Evolutionary conservation across 2,888 invertebrate species (phyloP), one percentile per base, ranked within the genome.

Genomic region (Dorcus parallelipipedus): DNA sequence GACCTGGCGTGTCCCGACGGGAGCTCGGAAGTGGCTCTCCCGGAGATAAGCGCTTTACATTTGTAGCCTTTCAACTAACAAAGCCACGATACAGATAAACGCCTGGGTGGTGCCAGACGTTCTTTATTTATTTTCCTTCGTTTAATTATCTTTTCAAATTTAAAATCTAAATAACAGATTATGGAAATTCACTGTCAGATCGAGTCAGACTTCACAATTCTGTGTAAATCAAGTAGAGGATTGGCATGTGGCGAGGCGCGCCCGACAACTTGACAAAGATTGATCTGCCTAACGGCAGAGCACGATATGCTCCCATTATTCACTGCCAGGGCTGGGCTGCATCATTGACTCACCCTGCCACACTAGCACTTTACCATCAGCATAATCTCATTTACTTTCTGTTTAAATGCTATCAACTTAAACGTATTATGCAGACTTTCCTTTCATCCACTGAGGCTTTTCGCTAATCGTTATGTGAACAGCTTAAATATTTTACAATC

Each of bases 31-130:
- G 74, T 75, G 74, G 71, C 72, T 73, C 75, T 69, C 70, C 73
- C 71, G 68, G 69, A 73, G 76, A 76, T 76, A 76, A 76, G 74
- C 74, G 74, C 71, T 75, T 74, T 74, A 76, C 76, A 76, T 76
- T 76, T 76, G 76, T 76, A 73, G 70, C 72, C 71, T 74, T 75
- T 75, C 73, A 72, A 64, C 69, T 67, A 68, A 67, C 69, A 71
- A 66, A 68, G 67, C 67, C 66, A 64, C 65, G 66, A 68, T 66
- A 67, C 67, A 67, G 67, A 68, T 65, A 68, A 68, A 69, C 65
- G 66, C 59, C 52, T 58, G 62, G 61, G 60, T 60, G 63, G 58
- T 63, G 45, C 45, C 45, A 45, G 45, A 45, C 45, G 45, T 10
- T 45, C 45, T 45, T 47, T 47, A 47, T 47, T 14, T 47, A 47